Percentiles rank a stretch among this genome's conserved stretches.
Evolutionary conservation across 2,888 invertebrate species (phyloP).

Genomic region (Omphaloscelis lunosa): DNA sequence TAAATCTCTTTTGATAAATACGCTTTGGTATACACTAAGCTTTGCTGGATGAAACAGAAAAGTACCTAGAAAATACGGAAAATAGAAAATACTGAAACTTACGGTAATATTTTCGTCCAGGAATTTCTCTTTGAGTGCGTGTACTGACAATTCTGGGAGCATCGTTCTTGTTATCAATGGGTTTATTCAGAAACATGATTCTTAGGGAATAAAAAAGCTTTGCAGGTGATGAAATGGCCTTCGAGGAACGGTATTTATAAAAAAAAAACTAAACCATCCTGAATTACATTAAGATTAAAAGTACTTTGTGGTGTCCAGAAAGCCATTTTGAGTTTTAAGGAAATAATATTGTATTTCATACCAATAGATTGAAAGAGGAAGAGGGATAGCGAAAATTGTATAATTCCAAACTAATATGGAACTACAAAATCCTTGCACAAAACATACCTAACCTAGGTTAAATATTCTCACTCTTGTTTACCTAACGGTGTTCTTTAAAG

Average conservation of each 20-base stretch:
- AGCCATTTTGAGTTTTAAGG: background rate
- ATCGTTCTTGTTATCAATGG: background rate
- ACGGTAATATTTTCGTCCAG: no score
- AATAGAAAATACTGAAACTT: slow-evolving; percentile 26
- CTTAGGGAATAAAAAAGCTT: background rate
- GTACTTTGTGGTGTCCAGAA: background rate
- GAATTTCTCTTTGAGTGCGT: slow-evolving; percentile 26
- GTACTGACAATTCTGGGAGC: background rate
- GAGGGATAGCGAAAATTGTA: background rate
- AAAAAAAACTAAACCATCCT: background rate
- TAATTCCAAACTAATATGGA: background rate
- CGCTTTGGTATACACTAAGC: slow-evolving; percentile 44
- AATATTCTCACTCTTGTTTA: slow-evolving; percentile 13
- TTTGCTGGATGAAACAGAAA: slow-evolving; percentile 42
- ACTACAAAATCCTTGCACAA: slow-evolving; percentile 1
- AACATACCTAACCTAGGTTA: background rate
- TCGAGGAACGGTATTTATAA: background rate
- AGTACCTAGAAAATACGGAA: slow-evolving; percentile 31
- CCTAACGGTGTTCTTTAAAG: slow-evolving; percentile 38
- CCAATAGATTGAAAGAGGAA: background rate
- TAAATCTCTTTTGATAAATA: slow-evolving; percentile 71
- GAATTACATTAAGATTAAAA: background rate
- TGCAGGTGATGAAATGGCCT: background rate
- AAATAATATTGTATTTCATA: slow-evolving; percentile 7
- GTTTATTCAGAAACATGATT: background rate